A percentile compares a stretch with the other conserved stretches of the same genome.
Conservation (phyloP, 30 jellyfish, hydroid and myxozoan genomes). For the Clytia hemisphaerica region DNA sequence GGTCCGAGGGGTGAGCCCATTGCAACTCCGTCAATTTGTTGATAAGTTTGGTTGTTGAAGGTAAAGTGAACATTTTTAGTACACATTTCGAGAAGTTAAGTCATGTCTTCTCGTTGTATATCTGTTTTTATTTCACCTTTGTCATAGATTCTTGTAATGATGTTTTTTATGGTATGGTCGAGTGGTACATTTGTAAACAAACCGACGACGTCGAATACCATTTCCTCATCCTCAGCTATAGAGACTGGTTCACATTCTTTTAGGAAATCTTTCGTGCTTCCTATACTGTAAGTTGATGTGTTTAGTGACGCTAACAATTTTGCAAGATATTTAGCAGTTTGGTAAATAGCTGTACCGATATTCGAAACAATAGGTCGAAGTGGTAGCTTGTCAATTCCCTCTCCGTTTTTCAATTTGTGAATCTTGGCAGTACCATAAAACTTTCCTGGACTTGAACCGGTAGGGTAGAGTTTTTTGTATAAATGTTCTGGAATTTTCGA, state of each 20-base stretch:
- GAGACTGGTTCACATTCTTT: background rate
- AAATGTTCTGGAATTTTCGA: background rate
- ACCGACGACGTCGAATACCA: too few species aligned
- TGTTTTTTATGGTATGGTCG: too few species aligned
- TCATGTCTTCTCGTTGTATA: too few species aligned
- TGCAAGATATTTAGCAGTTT: background rate
- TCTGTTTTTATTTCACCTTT: too few species aligned
- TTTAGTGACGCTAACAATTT: background rate
- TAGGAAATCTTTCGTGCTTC: background rate
- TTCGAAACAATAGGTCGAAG: background rate
- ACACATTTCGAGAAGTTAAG: too few species aligned
- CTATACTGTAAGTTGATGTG: background rate
- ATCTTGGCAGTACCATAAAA: conserved; percentile 2
- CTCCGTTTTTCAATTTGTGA: conserved; percentile 4
- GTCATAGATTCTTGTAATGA: too few species aligned
- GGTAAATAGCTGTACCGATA: conserved; percentile 1
- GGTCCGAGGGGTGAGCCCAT: too few species aligned
- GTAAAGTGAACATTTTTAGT: too few species aligned
- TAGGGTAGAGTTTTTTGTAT: background rate
- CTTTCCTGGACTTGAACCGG: conserved; percentile 2
- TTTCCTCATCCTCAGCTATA: too few species aligned
- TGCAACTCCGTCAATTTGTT: too few species aligned
- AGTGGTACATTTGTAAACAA: too few species aligned
- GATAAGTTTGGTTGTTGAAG: too few species aligned
- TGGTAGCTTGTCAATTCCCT: background rate